Percentiles rank a stretch among this genome's conserved stretches.
phyloP scores from a whole-genome alignment of 64 coral and sea anemone genomes.

The Catalaphyllia jardinei region DNA sequence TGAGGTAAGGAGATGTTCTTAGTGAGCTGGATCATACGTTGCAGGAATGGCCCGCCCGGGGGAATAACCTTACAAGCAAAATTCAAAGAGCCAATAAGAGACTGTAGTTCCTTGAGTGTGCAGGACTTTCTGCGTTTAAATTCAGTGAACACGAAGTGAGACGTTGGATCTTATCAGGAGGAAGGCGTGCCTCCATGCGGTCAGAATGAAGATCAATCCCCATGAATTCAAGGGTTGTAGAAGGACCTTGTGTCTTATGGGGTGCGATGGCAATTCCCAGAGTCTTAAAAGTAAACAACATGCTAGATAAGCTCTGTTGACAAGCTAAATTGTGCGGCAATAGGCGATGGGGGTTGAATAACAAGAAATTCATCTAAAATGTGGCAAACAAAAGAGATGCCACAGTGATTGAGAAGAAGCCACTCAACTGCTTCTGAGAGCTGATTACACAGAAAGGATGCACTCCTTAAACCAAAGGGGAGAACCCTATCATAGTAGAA shows the following conservation, averaged over 20 bases:
- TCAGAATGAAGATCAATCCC: conserved; percentile 27
- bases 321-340: not conserved
- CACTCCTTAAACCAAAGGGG: conserved; percentile 28
- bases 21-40: conserved; percentile 32
- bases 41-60: too few relatives aligned
- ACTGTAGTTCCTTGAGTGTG: conserved; percentile 24
- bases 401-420: not conserved
- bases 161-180: conserved; percentile 36
- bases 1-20: not conserved
- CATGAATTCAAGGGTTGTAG: conserved; percentile 10
- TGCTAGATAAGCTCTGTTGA: not conserved
- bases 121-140: conserved; percentile 25
- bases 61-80: too few relatives aligned
- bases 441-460: not conserved
- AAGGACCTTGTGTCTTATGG: not conserved
- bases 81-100: too few relatives aligned
- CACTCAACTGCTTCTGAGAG: not conserved
- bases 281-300: conserved; percentile 4
- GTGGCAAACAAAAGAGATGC: not conserved
- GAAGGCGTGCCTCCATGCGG: conserved; percentile 41
- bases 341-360: not conserved
- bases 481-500: conserved; percentile 50
- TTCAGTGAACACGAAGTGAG: not conserved
- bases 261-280: not conserved
- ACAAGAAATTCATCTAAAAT: not conserved